Conservation (phyloP, 2,888 invertebrate species). For the Dynastes grantii region DNA sequence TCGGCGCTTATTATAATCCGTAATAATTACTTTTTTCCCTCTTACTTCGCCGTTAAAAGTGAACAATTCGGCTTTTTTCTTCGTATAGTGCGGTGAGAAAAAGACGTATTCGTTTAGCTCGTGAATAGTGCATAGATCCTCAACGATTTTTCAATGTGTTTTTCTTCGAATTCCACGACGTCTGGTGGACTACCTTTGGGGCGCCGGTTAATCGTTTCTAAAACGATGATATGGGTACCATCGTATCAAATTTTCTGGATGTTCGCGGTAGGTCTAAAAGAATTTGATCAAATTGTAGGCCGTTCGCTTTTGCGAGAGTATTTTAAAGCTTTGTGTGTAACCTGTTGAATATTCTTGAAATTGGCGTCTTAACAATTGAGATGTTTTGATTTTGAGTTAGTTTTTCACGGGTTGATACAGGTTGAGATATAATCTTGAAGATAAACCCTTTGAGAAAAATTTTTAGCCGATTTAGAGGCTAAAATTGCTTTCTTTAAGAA, state of each 20-base stretch:
- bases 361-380: not conserved
- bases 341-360: too few relatives aligned
- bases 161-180: slow-evolving; percentile 15
- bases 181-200: slow-evolving; percentile 7
- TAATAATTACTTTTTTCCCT: too few relatives aligned
- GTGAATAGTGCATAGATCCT: not conserved
- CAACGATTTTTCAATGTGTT: slow-evolving; percentile 1
- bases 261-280: slow-evolving; percentile 44
- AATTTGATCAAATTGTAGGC: not conserved
- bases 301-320: too few relatives aligned
- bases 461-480: too few relatives aligned
- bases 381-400: not conserved
- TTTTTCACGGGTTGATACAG: not conserved
- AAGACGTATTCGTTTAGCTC: not conserved
- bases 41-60: too few relatives aligned
- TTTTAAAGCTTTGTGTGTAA: too few relatives aligned
- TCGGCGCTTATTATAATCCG: too few relatives aligned
- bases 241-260: slow-evolving; percentile 48
- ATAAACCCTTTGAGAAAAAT: too few relatives aligned
- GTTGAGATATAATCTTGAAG: too few relatives aligned
- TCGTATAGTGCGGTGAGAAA: too few relatives aligned
- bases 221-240: slow-evolving; percentile 48
- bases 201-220: not conserved
- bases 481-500: too few relatives aligned
- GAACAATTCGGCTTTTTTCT: too few relatives aligned